Percentiles rank a stretch among this genome's conserved stretches.
These are phyloP conservation scores for Bombus waltoni DNA, from an alignment of 1,140 invertebrate genomes.

Conservation along the genomic window DNA sequence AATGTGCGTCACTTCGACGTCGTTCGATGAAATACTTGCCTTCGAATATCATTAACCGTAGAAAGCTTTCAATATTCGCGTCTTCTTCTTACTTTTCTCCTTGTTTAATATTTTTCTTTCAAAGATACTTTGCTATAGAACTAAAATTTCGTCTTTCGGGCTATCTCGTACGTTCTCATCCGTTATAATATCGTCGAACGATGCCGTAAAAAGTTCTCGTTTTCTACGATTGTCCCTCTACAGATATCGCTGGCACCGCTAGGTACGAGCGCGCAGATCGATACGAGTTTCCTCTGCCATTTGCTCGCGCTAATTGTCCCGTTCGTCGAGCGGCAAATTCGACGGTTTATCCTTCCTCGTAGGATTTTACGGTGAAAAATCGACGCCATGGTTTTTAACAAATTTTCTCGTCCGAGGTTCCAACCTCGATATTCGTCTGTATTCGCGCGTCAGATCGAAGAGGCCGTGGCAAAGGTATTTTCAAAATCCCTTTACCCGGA, in stretches of 20 bases:
- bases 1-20: no score
- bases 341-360: background rate
- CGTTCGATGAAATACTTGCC: no score
- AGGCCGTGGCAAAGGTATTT: no score
- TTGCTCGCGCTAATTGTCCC: background rate
- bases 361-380: background rate
- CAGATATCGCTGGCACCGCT: conserved; percentile 59
- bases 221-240: conserved; percentile 8
- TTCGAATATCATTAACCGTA: no score
- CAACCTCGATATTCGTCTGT: background rate
- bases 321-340: background rate
- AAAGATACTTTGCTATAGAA: no score
- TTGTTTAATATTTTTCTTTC: no score
- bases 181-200: background rate
- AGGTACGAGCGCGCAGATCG: conserved; percentile 65
- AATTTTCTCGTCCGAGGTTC: background rate
- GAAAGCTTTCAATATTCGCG: no score
- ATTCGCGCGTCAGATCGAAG: background rate
- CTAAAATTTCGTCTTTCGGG: no score
- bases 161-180: background rate
- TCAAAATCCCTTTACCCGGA: no score
- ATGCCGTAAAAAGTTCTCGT: background rate
- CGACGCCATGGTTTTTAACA: background rate
- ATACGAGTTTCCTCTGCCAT: conserved; percentile 57
- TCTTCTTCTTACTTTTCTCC: no score